A percentile compares a stretch with the other conserved stretches of the same genome.
phyloP scores from a whole-genome alignment of 2,888 invertebrate genomes.

The Embidobia sp. region DNA sequence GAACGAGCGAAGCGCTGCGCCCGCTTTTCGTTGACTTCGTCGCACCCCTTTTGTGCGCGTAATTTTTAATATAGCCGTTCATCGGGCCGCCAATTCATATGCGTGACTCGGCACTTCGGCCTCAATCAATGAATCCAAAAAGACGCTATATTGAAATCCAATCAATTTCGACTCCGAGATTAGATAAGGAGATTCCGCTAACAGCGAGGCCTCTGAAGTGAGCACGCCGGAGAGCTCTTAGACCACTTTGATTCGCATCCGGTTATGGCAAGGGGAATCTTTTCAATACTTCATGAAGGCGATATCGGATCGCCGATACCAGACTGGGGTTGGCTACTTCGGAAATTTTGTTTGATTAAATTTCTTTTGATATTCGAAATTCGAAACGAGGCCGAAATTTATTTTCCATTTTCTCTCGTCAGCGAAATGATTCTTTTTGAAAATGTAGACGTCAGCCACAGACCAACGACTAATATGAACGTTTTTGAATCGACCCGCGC shows the following conservation, averaged over 20 bases:
- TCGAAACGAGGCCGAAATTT: too few species aligned
- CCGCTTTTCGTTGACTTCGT: slow-evolving; percentile 51
- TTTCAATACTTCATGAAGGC: too few species aligned
- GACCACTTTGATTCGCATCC: too few species aligned
- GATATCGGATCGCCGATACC: too few species aligned
- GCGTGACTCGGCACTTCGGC: slow-evolving; percentile 73
- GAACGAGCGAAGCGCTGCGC: slow-evolving; percentile 32
- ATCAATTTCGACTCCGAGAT: slow-evolving; percentile 42
- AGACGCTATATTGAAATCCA: slow-evolving; percentile 46
- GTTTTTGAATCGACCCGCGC: slow-evolving; percentile 29
- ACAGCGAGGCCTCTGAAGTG: slow-evolving; percentile 5
- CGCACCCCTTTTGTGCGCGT: slow-evolving; percentile 40
- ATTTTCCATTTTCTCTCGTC: too few species aligned
- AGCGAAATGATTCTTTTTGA: too few species aligned
- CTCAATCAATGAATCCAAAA: slow-evolving; percentile 56
- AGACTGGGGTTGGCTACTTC: too few species aligned
- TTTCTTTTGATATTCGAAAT: too few species aligned
- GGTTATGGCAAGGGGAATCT: too few species aligned
- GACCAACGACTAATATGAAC: slow-evolving; percentile 37
- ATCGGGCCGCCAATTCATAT: slow-evolving; percentile 73
- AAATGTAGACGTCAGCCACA: too few species aligned
- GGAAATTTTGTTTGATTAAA: too few species aligned
- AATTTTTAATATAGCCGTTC: slow-evolving; percentile 56
- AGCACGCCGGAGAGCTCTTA: too few species aligned
- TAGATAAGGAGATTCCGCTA: slow-evolving; percentile 28